A percentile compares a stretch with the other conserved stretches of the same genome.
Conservation (phyloP, 2,888 invertebrate species). For the Teleiodes luculella region DNA sequence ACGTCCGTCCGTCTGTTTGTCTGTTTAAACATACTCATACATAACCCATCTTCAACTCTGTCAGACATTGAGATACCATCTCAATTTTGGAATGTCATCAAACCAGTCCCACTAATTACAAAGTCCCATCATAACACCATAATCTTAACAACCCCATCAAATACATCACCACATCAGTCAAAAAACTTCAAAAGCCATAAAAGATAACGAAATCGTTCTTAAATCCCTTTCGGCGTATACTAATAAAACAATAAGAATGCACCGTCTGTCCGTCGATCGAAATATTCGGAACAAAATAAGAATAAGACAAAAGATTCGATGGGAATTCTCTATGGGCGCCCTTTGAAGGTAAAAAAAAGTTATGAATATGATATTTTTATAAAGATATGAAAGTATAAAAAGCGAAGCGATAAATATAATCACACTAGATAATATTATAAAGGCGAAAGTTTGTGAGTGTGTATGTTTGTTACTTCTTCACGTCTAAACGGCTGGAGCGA, state of each 20-base stretch:
- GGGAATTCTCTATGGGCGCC: conserved; percentile 43
- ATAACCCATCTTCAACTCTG: too few relatives aligned
- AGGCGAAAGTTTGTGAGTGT: too few relatives aligned
- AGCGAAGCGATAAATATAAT: conserved; percentile 8
- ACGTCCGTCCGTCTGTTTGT: too few relatives aligned
- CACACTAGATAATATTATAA: background rate
- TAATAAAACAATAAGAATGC: conserved; percentile 44
- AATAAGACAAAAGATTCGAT: conserved; percentile 49
- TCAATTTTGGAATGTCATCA: background rate
- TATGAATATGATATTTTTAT: conserved; percentile 41
- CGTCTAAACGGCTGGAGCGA: too few relatives aligned
- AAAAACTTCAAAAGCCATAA: background rate
- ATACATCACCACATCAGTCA: background rate
- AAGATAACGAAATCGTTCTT: conserved; percentile 20
- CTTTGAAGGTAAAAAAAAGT: conserved; percentile 33
- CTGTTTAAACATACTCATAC: too few relatives aligned
- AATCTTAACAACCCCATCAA: conserved; percentile 2
- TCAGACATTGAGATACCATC: too few relatives aligned
- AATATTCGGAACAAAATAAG: conserved; percentile 51
- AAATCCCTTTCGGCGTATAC: conserved; percentile 31
- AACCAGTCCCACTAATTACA: background rate
- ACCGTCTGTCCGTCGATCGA: conserved; percentile 42
- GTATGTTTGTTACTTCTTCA: too few relatives aligned
- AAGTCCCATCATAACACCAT: background rate
- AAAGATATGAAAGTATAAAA: background rate